These are phyloP conservation scores for Oncorhynchus clarkii DNA, from an alignment of 2,113 vertebrate species.

Conservation along the genomic window DNA sequence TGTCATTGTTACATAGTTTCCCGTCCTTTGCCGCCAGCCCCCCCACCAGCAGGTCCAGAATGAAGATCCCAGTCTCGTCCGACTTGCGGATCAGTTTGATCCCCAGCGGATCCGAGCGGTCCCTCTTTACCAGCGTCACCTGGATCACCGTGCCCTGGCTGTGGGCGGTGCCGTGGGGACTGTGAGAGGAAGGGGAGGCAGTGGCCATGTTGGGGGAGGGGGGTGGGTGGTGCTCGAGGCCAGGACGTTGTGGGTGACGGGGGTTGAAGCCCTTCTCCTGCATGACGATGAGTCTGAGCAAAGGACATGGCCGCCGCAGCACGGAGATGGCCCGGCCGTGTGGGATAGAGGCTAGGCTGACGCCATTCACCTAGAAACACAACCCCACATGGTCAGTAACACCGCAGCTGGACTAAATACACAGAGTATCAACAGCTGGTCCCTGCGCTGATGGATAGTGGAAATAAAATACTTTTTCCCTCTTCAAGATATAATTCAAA, in stretches of 20 bases:
- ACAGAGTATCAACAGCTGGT: neutral
- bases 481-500: neutral
- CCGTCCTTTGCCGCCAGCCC: constrained; percentile 89
- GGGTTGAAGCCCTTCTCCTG: constrained; percentile 89
- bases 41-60: constrained; percentile 86
- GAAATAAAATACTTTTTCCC: neutral
- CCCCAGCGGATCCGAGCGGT: constrained; percentile 81
- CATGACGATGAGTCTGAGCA: constrained; percentile 81
- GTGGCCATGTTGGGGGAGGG: constrained; percentile 18
- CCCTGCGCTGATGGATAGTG: neutral
- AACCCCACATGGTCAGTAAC: neutral
- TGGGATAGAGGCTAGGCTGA: constrained; percentile 83
- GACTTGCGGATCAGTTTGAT: constrained; percentile 91
- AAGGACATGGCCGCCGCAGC: constrained; percentile 75
- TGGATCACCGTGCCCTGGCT: constrained; percentile 77
- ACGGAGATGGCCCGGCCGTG: constrained; percentile 80
- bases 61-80: constrained; percentile 85
- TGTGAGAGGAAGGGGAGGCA: constrained; percentile 39
- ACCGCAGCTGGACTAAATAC: neutral
- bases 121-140: constrained; percentile 82
- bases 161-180: constrained; percentile 48
- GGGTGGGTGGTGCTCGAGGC: constrained; percentile 49
- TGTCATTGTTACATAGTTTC: constrained; percentile 85
- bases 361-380: constrained; percentile 80
- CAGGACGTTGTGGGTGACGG: constrained; percentile 49